Conservation (phyloP, 2,888 invertebrate genomes). For the Papilio gigon region DNA sequence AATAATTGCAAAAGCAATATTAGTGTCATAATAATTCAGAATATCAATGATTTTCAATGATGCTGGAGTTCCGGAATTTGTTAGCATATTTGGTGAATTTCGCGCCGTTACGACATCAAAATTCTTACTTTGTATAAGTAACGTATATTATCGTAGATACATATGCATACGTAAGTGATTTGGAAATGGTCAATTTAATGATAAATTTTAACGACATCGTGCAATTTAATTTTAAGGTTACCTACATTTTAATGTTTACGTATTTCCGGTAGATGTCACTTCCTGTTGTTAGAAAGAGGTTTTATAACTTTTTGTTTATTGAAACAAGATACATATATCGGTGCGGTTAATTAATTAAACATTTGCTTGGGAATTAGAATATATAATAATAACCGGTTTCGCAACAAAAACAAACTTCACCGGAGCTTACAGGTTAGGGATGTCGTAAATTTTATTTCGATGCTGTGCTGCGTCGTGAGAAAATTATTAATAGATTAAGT, state of each 20-base stretch:
- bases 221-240: slow-evolving; percentile 28
- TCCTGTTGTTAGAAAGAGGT: neutral
- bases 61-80: neutral
- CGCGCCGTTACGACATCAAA: neutral
- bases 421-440: slow-evolving; percentile 13
- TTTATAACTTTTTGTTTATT: slow-evolving; percentile 2
- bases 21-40: too few species aligned
- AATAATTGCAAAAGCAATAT: too few species aligned
- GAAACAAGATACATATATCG: slow-evolving; percentile 22
- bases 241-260: slow-evolving; percentile 29
- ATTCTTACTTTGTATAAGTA: neutral
- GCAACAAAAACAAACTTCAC: neutral
- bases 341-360: slow-evolving; percentile 8
- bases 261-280: slow-evolving; percentile 23
- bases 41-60: neutral
- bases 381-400: slow-evolving; percentile 6
- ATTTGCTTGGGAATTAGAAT: slow-evolving; percentile 5
- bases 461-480: neutral
- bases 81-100: neutral
- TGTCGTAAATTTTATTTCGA: slow-evolving; percentile 1
- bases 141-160: neutral
- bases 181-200: slow-evolving; percentile 10
- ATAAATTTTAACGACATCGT: slow-evolving; percentile 17
- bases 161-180: slow-evolving; percentile 12
- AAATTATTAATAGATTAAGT: neutral